Base-by-base conservation (phyloP, 2,888 invertebrate genomes). In the Rhorus exstirpatorius region DNA sequence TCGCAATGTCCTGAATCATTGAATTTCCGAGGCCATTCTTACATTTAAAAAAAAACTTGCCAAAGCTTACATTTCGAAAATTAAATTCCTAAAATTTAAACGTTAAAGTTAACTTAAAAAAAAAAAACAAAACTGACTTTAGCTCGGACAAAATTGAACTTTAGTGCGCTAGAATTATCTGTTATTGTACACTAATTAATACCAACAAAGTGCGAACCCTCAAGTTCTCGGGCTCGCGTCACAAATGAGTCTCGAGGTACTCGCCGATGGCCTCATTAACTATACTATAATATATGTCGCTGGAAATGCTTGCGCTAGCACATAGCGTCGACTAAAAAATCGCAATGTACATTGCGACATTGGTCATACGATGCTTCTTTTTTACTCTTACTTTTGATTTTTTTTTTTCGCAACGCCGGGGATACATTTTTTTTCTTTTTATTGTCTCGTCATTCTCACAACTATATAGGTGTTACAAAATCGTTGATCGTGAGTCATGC, bases 401-500 rank as follows among this genome's bases (percentile, higher is more conserved):
- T 38, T 14, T 46, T 21, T 58, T 53, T 70, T 75, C 71, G 71
- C 71, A 76, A 76, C 58, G 55, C 65, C 19, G 76, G 35, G 35
- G 24, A 65, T 53, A 60, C 65, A 71, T 79, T 71, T 31, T 58
- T 44, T 21, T 51, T 26, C 35, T 79, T 60, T 21, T 53, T 74
- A 53, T 68, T 77, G 61, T 31, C 49, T 53, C 60, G 53, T 44
- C 61, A 71, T 67, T 24, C 51, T 60, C 60, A 21, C 41, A 38
- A 41, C 46, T 38, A 31, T 7, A 21, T 51, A 21, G 41, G 77
- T n/a, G n/a, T 81, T 81, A 77, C 77, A 77, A 77, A 81, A 77
- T 72, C 44, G 63, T 8, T 38, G 70, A 3, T 26, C 35, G 46
- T 81, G 81, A 81, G 71, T 77, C 76, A 70, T 38, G 38, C 55